Evolutionary conservation across 2,113 vertebrate species (phyloP), one percentile per base, ranked within the genome.

Genomic region (Apeltes quadracus): DNA sequence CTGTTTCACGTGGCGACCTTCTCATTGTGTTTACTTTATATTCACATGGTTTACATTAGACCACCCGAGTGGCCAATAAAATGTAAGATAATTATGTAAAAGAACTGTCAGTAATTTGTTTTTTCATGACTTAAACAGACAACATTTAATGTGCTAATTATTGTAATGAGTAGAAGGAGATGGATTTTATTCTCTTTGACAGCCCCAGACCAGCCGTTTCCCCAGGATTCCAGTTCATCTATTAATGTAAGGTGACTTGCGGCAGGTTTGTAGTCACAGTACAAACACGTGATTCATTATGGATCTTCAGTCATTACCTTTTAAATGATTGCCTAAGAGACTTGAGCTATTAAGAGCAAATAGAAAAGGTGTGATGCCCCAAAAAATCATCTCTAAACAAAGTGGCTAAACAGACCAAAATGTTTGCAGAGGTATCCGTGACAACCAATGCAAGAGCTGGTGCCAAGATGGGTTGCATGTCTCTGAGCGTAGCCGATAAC

Each of bases 401-500:
- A 55, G 13, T 57, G 61, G 22, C 66, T 61, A 76, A 57, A 77
- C 53, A 75, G 23, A 64, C 27, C 23, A 54, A 61, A 43, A 62
- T 61, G 27, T 68, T 73, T 75, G n/a, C n/a, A 61, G 38, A 32
- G 11, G 62, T 87, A 75, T 73, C 82, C 82, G 72, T 61, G 65
- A 61, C 15, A 4, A 84, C 76, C 59, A 69, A 79, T 66, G 61
- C 61, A 27, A 39, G 70, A 64, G 44, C 27, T n/a, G n/a, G 46
- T 86, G 77, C 79, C 78, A 86, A 76, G 83, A 41, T 62, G 62
- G 78, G 85, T 87, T 83, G 81, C 69, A 78, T 74, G 61, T 91
- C 83, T 86, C 75, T 77, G 82, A 79, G 65, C 64, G 58, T 63
- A 73, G 46, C 75, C 23, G 92, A 92, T 92, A 92, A 87, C 86